Evolutionary conservation across 2,888 invertebrate genomes (phyloP).

Genomic region (Marasmarcha lunaedactyla): DNA sequence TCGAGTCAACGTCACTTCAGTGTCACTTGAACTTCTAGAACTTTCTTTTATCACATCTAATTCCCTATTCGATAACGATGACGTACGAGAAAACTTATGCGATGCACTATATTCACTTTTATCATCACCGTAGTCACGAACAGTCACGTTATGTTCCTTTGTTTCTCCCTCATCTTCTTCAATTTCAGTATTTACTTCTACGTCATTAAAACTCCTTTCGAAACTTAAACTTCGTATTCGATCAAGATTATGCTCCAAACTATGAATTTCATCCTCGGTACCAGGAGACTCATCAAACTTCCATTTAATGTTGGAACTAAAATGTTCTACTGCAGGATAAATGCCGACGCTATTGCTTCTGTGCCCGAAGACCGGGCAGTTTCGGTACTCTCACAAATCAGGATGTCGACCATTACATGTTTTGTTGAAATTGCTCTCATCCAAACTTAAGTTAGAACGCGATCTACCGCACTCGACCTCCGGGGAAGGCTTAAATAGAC

Average conservation of each 20-base stretch:
- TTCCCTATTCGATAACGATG: constrained; percentile 61
- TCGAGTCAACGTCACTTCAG: constrained; percentile 64
- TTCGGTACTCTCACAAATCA: constrained; percentile 67
- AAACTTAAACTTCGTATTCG: constrained; percentile 61
- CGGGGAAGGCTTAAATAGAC: constrained; percentile 52
- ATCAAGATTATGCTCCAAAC: constrained; percentile 59
- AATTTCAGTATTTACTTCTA: constrained; percentile 49
- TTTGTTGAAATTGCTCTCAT: constrained; percentile 60
- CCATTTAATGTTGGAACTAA: constrained; percentile 63
- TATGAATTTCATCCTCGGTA: constrained; percentile 45
- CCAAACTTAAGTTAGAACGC: constrained; percentile 59
- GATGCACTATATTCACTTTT: constrained; percentile 50
- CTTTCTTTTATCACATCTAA: constrained; percentile 66
- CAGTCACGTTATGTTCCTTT: constrained; percentile 41
- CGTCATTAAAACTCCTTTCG: constrained; percentile 53
- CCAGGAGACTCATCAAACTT: constrained; percentile 53
- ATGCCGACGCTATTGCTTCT: constrained; percentile 64
- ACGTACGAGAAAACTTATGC: constrained; percentile 58
- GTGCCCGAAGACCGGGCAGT: constrained; percentile 65
- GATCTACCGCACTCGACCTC: constrained; percentile 56
- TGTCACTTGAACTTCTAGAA: constrained; percentile 65
- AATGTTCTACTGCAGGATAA: constrained; percentile 61
- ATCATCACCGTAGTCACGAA: constrained; percentile 46
- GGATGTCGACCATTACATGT: constrained; percentile 59
- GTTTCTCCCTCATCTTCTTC: constrained; percentile 49